These are phyloP conservation scores for Callaeas wilsoni DNA, from an alignment of 2,113 vertebrate genomes.

Conservation along the genomic window DNA sequence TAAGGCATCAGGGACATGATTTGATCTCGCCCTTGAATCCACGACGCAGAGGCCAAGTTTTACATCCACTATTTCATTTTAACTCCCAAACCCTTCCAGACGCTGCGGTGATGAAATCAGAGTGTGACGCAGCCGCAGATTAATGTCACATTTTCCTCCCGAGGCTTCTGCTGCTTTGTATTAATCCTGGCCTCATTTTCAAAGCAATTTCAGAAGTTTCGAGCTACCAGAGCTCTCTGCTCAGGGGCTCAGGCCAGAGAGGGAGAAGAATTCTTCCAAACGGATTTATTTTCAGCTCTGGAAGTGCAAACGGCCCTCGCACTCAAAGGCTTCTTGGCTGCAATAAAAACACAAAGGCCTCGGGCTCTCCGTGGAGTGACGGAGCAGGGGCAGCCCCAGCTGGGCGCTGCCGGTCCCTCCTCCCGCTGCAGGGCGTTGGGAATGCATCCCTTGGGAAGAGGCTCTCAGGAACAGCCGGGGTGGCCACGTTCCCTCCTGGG, in stretches of 20 bases:
- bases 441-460: neutral
- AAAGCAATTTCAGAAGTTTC: neutral
- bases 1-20: too few species aligned
- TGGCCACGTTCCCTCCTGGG: neutral
- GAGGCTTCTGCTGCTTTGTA: neutral
- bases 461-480: rapidly evolving
- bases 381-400: neutral
- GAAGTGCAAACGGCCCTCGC: neutral
- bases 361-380: rapidly evolving
- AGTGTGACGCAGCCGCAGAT: neutral
- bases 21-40: neutral
- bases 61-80: neutral
- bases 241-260: neutral
- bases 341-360: neutral
- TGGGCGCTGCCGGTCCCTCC: neutral
- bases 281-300: neutral
- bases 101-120: neutral
- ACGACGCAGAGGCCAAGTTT: neutral
- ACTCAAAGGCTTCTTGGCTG: neutral
- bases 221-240: neutral
- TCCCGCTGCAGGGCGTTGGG: neutral
- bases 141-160: neutral
- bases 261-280: neutral
- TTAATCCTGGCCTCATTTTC: neutral
- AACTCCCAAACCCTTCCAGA: neutral